Conservation (phyloP, 2,113 vertebrate genomes). For the Ranitomeya imitator region DNA sequence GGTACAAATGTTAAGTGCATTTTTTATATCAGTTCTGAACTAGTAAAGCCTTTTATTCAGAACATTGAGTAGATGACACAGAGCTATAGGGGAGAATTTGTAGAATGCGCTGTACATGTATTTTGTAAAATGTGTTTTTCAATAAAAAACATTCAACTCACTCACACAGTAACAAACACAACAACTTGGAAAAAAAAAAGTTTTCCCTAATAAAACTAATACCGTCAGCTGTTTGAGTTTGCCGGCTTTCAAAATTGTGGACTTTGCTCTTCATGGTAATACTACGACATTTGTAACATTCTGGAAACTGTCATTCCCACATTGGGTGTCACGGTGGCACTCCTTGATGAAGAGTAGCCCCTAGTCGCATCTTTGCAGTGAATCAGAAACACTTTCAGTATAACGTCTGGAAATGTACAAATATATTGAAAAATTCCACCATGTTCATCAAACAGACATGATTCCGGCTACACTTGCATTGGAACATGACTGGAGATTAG, state of each 20-base stretch:
- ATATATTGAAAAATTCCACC: conserved; percentile 49
- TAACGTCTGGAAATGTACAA: neutral
- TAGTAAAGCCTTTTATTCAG: neutral
- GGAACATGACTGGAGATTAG: conserved; percentile 70
- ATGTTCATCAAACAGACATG: conserved; percentile 79
- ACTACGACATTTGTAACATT: neutral
- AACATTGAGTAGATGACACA: neutral
- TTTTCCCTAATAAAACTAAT: conserved; percentile 8
- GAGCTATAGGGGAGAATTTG: neutral
- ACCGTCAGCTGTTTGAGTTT: neutral
- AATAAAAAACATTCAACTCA: conserved; percentile 41
- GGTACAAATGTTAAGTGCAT: neutral
- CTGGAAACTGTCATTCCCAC: neutral
- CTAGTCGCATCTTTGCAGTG: conserved; percentile 61
- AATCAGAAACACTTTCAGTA: conserved; percentile 56
- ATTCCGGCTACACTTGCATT: conserved; percentile 72
- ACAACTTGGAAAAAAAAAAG: conserved; percentile 6
- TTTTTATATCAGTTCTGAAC: neutral
- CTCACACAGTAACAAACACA: conserved; percentile 40
- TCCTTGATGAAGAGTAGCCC: conserved; percentile 30
- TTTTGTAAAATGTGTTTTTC: neutral
- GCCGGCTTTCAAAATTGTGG: conserved; percentile 10
- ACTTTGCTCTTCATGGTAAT: neutral
- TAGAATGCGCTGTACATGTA: neutral
- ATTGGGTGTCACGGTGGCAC: neutral